Percentiles rank a stretch among this genome's conserved stretches.
phyloP scores from a whole-genome alignment of 2,797 vertebrate species.

The Lacerta viridis region DNA sequence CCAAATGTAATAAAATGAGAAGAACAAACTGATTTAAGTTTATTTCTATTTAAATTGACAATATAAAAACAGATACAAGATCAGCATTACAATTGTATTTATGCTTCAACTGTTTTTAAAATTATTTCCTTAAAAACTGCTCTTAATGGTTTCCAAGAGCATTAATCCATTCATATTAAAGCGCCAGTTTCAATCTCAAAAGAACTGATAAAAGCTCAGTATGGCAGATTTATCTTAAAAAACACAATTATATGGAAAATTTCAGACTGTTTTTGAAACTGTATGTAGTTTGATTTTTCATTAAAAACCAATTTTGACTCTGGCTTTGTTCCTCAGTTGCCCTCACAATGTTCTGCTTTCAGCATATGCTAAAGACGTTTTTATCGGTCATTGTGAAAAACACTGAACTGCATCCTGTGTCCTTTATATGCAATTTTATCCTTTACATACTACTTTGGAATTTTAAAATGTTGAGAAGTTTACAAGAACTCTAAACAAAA shows the following conservation, averaged over 20 bases:
- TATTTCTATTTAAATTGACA: not conserved
- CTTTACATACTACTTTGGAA: too few relatives aligned
- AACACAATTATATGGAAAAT: not conserved
- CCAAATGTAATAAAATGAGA: not conserved
- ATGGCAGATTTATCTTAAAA: not conserved
- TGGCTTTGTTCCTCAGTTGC: too few relatives aligned
- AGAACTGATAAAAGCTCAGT: not conserved
- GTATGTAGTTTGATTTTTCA: not conserved
- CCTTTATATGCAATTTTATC: too few relatives aligned
- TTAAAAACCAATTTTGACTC: not conserved
- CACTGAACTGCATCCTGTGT: too few relatives aligned
- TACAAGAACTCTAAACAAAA: too few relatives aligned
- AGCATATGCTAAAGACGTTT: too few relatives aligned
- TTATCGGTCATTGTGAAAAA: too few relatives aligned
- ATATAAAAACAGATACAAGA: not conserved
- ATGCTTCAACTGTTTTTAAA: not conserved
- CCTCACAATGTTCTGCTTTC: too few relatives aligned
- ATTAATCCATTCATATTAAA: not conserved
- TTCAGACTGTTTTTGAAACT: not conserved
- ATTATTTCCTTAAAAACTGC: conserved; percentile 6
- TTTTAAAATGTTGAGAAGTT: too few relatives aligned
- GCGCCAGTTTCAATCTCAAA: not conserved
- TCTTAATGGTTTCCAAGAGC: not conserved
- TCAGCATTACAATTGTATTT: not conserved
- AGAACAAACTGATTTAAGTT: not conserved